These are phyloP conservation scores for Laothoe populi DNA, from an alignment of 2,888 invertebrate species.

Conservation along the genomic window DNA sequence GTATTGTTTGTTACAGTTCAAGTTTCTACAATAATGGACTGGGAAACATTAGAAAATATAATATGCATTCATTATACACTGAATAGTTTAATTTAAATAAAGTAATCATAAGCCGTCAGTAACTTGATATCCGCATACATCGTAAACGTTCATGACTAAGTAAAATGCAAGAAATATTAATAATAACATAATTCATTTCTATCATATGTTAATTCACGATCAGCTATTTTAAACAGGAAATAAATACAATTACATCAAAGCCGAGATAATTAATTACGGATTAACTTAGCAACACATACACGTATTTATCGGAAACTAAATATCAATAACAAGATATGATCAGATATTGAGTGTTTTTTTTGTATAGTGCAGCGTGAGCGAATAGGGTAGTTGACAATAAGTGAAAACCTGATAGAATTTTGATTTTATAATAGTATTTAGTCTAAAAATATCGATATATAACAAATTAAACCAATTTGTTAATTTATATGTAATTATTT, in stretches of 20 bases:
- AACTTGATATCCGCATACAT: constrained; percentile 11
- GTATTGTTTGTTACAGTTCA: constrained; percentile 57
- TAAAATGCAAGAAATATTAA: neutral
- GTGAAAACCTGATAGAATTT: no score
- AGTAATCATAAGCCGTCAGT: neutral
- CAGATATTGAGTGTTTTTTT: neutral
- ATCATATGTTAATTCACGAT: constrained; percentile 4
- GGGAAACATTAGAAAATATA: constrained; percentile 29
- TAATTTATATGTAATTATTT: no score
- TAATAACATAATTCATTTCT: neutral
- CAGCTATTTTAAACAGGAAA: neutral
- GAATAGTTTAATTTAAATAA: neutral
- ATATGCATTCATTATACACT: constrained; percentile 1
- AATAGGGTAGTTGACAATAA: no score
- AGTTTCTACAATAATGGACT: constrained; percentile 44
- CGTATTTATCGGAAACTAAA: no score
- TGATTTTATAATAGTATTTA: no score
- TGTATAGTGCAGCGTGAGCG: neutral
- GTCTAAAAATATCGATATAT: no score
- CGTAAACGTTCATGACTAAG: neutral
- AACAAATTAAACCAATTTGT: no score
- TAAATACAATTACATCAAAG: neutral
- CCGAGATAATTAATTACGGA: neutral
- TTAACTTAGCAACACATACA: neutral
- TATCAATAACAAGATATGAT: neutral